Percentiles rank a stretch among this genome's conserved stretches.
These are phyloP conservation scores for Eupithecia subfuscata DNA, from an alignment of 2,888 invertebrate species.

Conservation along the genomic window DNA sequence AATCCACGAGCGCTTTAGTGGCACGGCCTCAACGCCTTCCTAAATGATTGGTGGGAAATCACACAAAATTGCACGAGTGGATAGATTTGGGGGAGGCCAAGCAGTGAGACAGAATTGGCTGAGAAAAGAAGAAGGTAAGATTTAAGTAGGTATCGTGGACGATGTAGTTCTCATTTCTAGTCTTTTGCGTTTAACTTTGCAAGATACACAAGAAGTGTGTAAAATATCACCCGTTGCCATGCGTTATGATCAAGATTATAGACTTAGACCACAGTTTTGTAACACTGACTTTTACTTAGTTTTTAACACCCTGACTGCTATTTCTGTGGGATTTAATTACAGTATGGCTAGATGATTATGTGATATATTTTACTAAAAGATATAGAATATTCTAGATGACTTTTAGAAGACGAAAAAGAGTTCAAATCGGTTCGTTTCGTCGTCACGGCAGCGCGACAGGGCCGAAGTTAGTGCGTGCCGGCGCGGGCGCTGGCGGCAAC, in stretches of 20 bases:
- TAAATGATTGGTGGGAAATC: too few species aligned
- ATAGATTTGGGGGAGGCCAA: too few species aligned
- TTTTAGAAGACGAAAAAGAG: background rate
- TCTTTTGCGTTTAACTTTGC: background rate
- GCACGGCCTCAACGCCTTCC: too few species aligned
- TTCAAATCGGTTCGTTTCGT: conserved; percentile 14
- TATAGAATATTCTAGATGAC: too few species aligned
- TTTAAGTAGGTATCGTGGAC: background rate
- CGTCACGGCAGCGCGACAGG: conserved; percentile 17
- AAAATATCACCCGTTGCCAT: background rate
- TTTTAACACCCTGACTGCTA: background rate
- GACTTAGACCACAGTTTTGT: background rate
- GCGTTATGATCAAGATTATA: background rate
- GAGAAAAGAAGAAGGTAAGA: too few species aligned
- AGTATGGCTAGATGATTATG: background rate
- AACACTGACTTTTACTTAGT: background rate
- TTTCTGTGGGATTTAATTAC: background rate
- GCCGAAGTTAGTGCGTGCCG: conserved; percentile 77
- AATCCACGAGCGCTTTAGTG: too few species aligned
- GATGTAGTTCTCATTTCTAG: background rate
- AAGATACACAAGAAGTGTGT: background rate
- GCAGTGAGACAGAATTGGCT: too few species aligned
- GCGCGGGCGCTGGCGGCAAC: conserved; percentile 85
- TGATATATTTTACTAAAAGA: background rate
- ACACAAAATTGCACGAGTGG: too few species aligned